A percentile compares a stretch with the other conserved stretches of the same genome.
These are phyloP conservation scores for Synanthedon formicaeformis DNA, from an alignment of 2,888 invertebrate species.

Conservation along the genomic window DNA sequence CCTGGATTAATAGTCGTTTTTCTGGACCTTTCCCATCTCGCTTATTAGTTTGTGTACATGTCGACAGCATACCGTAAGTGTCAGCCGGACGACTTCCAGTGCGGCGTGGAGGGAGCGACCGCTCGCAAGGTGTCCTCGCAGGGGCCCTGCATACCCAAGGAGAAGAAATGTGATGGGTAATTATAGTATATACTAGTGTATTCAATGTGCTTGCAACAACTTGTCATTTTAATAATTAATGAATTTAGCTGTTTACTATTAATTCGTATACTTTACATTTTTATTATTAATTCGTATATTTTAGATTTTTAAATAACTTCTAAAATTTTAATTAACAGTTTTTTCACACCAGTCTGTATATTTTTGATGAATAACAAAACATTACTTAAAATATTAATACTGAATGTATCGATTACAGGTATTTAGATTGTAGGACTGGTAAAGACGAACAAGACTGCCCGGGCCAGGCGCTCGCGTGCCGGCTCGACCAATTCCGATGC, in stretches of 20 bases:
- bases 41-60: too few relatives aligned
- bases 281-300: too few relatives aligned
- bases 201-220: background rate
- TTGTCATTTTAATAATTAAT: too few relatives aligned
- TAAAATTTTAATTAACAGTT: too few relatives aligned
- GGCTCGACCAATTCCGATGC: conserved; percentile 88
- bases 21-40: too few relatives aligned
- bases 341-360: too few relatives aligned
- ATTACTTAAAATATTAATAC: too few relatives aligned
- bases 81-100: conserved; percentile 88
- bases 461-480: conserved; percentile 72
- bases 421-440: conserved; percentile 86
- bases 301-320: too few relatives aligned
- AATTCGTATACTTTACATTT: too few relatives aligned
- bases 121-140: conserved; percentile 62
- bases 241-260: background rate
- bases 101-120: conserved; percentile 74
- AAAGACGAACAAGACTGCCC: conserved; percentile 85
- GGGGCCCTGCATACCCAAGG: conserved; percentile 88
- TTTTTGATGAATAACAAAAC: too few relatives aligned
- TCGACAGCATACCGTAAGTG: conserved; percentile 86
- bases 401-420: conserved; percentile 29
- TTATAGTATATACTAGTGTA: conserved; percentile 1
- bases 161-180: conserved; percentile 89
- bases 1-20: too few relatives aligned